Evolutionary conservation across 53 echinoderm and acorn worm genomes (phyloP).

Genomic region (Antedon mediterranea): DNA sequence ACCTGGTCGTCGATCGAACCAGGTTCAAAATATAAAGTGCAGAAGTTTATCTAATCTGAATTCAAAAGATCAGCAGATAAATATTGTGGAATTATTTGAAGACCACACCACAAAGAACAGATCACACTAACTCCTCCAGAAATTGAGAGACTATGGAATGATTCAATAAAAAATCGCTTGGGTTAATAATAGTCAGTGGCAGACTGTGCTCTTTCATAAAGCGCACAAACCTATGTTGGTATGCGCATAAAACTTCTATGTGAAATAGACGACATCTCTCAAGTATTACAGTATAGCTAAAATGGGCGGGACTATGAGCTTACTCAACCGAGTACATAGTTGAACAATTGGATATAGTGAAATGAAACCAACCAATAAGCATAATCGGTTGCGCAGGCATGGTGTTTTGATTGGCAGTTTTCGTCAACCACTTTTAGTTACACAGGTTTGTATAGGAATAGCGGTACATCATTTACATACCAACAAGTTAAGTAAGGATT

Average conservation of each 20-base stretch:
- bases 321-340: neutral
- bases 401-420: neutral
- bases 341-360: neutral
- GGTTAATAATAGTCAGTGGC: neutral
- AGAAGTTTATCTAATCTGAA: neutral
- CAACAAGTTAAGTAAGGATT: neutral
- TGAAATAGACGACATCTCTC: neutral
- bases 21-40: neutral
- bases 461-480: too few species aligned
- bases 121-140: constrained; percentile 1
- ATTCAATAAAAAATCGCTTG: neutral
- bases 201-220: neutral
- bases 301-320: neutral
- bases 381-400: neutral
- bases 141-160: neutral
- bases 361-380: neutral
- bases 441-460: too few species aligned
- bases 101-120: neutral
- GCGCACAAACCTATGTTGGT: neutral
- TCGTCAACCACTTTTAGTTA: too few species aligned
- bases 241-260: neutral
- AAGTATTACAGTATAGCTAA: neutral
- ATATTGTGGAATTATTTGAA: neutral
- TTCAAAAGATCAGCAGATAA: neutral
- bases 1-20: neutral